phyloP scores from a whole-genome alignment of 2,113 vertebrate genomes.

The Smithornis capensis region DNA sequence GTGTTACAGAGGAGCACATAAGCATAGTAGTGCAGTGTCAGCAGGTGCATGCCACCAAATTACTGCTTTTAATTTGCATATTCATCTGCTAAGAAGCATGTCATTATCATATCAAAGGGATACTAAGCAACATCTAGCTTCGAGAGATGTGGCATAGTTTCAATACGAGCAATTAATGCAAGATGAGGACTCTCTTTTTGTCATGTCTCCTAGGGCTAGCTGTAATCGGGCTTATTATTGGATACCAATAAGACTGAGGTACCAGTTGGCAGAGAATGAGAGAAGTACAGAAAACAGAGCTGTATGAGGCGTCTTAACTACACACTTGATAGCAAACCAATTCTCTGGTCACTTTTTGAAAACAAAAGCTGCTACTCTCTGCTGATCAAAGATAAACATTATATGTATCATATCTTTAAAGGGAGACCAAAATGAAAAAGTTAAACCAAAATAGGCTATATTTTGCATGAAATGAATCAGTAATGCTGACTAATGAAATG shows the following conservation, averaged over 20 bases:
- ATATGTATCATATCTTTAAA: background rate
- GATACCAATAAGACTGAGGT: conserved; percentile 80
- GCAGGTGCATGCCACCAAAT: conserved; percentile 99
- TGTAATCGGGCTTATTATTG: conserved; percentile 89
- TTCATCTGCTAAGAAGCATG: conserved; percentile 98
- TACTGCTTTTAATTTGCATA: conserved; percentile 96
- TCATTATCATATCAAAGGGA: conserved; percentile 99
- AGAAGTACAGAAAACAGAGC: conserved; percentile 73
- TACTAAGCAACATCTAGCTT: conserved; percentile 95
- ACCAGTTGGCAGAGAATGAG: conserved; percentile 78
- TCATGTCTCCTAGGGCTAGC: conserved; percentile 90
- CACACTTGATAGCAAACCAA: conserved; percentile 61
- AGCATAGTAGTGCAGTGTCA: conserved; percentile 90
- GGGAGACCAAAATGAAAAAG: background rate
- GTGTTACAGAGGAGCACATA: conserved; percentile 83
- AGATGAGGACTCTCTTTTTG: conserved; percentile 96
- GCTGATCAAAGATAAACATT: conserved; percentile 49
- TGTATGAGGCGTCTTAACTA: conserved; percentile 59
- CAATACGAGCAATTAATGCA: conserved; percentile 99
- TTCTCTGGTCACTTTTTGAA: conserved; percentile 69
- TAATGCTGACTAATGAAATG: conserved; percentile 4
- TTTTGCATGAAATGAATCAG: background rate
- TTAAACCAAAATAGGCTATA: background rate
- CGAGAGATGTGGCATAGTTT: conserved; percentile 98
- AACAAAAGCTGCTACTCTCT: conserved; percentile 32